Evolutionary conservation across 2,888 invertebrate genomes (phyloP), one percentile per base, ranked within the genome.

Genomic region (Euproctis similis): DNA sequence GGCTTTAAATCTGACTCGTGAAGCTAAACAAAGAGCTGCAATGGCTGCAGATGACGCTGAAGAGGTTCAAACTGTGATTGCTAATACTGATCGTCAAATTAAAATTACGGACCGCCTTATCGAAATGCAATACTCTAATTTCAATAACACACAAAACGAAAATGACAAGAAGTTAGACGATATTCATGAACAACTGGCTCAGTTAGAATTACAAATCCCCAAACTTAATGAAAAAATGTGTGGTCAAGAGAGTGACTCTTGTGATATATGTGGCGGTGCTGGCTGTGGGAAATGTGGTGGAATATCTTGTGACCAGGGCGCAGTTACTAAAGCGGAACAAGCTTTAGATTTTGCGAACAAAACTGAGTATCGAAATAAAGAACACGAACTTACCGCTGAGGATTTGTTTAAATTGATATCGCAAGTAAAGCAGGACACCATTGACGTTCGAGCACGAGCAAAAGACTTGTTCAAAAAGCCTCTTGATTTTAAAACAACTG

Each of bases 251-350:
- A 93, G 91, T 24, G 89, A 93, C 63, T 91, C 92, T 8, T 97
- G 97, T 68, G 95, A 97, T 63, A 88, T 96, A 34, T 99, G 99
- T 70, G 99, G 99, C 24, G 98, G 99, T 12, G 98, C 97, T 8
- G 96, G 96, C 0, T 98, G 98, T 68, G 93, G 91, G 8, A 90
- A 89, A 57, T 99, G 99, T 69, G 97, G 96, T 28, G 95, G 96
- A 3, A 87, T 95, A 41, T 92, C 96, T 22, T 97, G 98, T 68
- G 93, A 93, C 51, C 87, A 90, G 50, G 96, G 97, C 6, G 94
- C 97, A 2, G 89, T 95, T 11, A 94, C 94, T 8, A 95, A 93
- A 70, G 95, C 97, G 1, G 91, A 92, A 55, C 92, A 93, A 59
- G 97, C 98, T 1, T 86, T 96, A 29, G 91, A 92, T 48, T 90